Percentiles rank a stretch among this genome's conserved stretches.
These are phyloP conservation scores for Pseudochirops corinnae DNA, from an alignment of 2,797 vertebrate species.

Conservation along the genomic window DNA sequence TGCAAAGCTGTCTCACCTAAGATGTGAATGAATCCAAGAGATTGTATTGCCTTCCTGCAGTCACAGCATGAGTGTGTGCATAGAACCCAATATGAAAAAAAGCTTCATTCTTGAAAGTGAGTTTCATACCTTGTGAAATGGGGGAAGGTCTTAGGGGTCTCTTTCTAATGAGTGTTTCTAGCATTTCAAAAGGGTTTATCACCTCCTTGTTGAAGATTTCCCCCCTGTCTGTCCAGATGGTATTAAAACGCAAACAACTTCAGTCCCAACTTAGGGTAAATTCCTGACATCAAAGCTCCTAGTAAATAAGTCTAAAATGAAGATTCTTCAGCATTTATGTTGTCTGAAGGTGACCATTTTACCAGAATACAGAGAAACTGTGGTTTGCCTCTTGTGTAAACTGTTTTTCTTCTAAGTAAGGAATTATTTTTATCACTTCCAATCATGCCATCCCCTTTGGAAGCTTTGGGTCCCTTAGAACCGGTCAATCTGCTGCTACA, in stretches of 20 bases:
- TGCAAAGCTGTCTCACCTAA: conserved; percentile 63
- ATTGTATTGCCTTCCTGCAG: conserved; percentile 61
- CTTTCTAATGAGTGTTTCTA: neutral
- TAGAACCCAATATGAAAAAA: neutral
- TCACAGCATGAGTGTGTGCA: conserved; percentile 52
- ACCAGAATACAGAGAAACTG: conserved; percentile 38
- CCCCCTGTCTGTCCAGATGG: neutral
- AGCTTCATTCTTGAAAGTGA: neutral
- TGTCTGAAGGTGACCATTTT: conserved; percentile 68
- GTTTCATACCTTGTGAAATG: neutral
- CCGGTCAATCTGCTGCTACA: conserved; percentile 26
- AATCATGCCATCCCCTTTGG: conserved; percentile 34
- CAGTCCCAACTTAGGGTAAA: conserved; percentile 29
- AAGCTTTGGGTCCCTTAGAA: conserved; percentile 48
- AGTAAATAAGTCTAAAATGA: neutral
- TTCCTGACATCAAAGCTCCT: neutral
- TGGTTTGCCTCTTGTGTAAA: conserved; percentile 56
- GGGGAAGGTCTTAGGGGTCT: neutral
- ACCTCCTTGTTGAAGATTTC: neutral
- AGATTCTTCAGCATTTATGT: conserved; percentile 19
- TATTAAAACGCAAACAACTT: conserved; percentile 43
- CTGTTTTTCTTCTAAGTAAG: conserved; percentile 59
- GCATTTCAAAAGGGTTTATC: conserved; percentile 5
- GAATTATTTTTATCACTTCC: conserved; percentile 52
- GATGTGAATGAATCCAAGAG: conserved; percentile 58